Conservation (phyloP, 2,888 invertebrate species). For the Cetonia aurata region DNA sequence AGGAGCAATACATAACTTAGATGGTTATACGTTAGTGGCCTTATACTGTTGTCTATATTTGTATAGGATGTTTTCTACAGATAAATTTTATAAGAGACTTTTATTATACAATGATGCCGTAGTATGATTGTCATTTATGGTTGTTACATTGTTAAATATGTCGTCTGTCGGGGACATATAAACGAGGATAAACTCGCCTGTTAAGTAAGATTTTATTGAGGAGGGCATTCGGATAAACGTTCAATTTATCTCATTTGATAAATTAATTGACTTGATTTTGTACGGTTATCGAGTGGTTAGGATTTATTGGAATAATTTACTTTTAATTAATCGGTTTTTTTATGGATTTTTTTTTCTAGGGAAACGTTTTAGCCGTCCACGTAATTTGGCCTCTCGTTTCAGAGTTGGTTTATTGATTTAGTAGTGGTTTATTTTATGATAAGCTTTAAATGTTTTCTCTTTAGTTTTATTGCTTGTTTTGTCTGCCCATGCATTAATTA, state of each 20-base stretch:
- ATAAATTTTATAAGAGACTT: slow-evolving; percentile 49
- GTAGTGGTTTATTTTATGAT: too few species aligned
- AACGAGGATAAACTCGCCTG: slow-evolving; percentile 40
- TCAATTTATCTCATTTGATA: slow-evolving; percentile 41
- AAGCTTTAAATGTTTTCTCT: too few species aligned
- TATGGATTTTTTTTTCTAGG: slow-evolving; percentile 14
- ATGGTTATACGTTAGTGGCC: not conserved
- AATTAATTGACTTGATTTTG: slow-evolving; percentile 38
- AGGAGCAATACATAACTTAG: slow-evolving; percentile 26
- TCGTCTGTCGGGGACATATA: slow-evolving; percentile 42
- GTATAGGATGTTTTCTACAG: slow-evolving; percentile 35
- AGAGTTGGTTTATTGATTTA: too few species aligned
- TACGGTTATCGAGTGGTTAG: slow-evolving; percentile 31
- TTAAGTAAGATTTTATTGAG: slow-evolving; percentile 40
- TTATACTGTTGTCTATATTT: slow-evolving; percentile 3
- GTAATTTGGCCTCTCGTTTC: too few species aligned
- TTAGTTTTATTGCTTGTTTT: too few species aligned
- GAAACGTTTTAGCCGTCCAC: not conserved
- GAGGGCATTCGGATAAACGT: slow-evolving; percentile 31
- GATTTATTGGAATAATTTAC: slow-evolving; percentile 35
- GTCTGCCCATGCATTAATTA: too few species aligned
- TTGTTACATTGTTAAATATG: slow-evolving; percentile 47
- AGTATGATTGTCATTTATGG: slow-evolving; percentile 53
- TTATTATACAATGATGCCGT: slow-evolving; percentile 51
- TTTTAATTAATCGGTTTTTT: slow-evolving; percentile 37